Evolutionary conservation across 2,797 vertebrate species (phyloP).

Genomic region (Pyrrhura leucotis): DNA sequence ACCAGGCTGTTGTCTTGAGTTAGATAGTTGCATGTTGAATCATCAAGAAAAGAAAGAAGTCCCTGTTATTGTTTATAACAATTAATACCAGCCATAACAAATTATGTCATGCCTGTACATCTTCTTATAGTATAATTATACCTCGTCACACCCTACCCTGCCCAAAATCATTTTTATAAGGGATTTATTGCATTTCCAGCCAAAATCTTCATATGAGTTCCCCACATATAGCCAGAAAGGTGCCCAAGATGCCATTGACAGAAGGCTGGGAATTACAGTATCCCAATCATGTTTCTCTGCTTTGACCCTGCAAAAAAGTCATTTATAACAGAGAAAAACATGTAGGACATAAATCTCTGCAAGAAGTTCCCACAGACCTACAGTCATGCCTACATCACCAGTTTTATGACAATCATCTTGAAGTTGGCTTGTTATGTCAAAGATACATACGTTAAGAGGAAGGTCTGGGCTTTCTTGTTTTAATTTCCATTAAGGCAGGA

Average conservation of each 20-base stretch:
- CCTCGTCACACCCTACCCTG: rapidly evolving
- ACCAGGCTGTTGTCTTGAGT: neutral
- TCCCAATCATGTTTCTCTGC: neutral
- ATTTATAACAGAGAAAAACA: neutral
- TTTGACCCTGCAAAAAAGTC: neutral
- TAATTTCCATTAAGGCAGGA: neutral
- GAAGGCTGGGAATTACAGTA: neutral
- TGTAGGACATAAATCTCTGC: neutral
- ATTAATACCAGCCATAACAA: neutral
- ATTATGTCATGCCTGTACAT: neutral
- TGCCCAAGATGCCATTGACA: neutral
- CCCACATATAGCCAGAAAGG: neutral
- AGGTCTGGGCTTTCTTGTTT: neutral
- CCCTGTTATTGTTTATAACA: neutral
- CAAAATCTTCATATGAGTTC: neutral
- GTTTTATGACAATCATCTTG: neutral
- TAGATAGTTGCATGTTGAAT: neutral
- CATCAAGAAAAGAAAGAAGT: neutral
- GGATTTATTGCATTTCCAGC: neutral
- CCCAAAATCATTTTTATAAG: neutral
- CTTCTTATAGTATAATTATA: neutral
- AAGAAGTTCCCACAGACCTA: neutral
- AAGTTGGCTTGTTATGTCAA: neutral
- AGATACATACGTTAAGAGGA: neutral
- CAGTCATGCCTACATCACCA: neutral